Base-by-base conservation (phyloP, 2,797 vertebrate species). In the Ibycter americanus region DNA sequence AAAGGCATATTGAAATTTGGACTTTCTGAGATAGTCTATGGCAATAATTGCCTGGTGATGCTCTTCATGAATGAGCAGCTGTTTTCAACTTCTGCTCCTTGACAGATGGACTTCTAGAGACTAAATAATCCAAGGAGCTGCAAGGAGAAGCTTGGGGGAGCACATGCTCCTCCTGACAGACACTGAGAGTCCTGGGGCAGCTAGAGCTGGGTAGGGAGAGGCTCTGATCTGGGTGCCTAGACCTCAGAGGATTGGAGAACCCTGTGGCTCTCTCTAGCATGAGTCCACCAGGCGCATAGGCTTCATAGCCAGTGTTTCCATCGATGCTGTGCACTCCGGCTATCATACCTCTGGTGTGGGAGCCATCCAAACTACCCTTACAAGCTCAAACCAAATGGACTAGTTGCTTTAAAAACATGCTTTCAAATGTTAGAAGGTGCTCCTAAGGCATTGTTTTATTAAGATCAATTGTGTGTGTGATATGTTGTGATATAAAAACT, bases 11-110 rank as follows among this genome's bases (percentile, higher is more conserved):
- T 65, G 70, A 72, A 87, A 83, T 81, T 61, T 68, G 17, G 67
- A 36, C 32, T 93, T 90, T 61, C 25, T 52, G 63, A 70, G 36
- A 26, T 15, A 54, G 25, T 81, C 38, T 54, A 4, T 68, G 32
- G 17, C 9, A 71, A 40, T 87, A 93, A 56, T 22, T 52, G 32
- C n/a, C 22, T 89, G 63, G 36, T 59, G 74, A 40, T 78, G 51
- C 31, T 90, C 72, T 83, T 61, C 20, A 13, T 20, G 71, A 76
- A 72, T 6, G 17, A 92, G 54, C 85, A 92, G 44, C 80, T 90
- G 78, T 16, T 87, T 89, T 58, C 32, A 86, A 47, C 29, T 95
- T 74, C 65, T 83, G 42, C 38, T 93, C 34, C 78, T 86, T 91
- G 74, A 51, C 73, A 83, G 86, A 82, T 51, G 49, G 93, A 70